These are phyloP conservation scores for Dromococcyx pavoninus DNA, from an alignment of 2,797 vertebrate genomes.

Conservation along the genomic window DNA sequence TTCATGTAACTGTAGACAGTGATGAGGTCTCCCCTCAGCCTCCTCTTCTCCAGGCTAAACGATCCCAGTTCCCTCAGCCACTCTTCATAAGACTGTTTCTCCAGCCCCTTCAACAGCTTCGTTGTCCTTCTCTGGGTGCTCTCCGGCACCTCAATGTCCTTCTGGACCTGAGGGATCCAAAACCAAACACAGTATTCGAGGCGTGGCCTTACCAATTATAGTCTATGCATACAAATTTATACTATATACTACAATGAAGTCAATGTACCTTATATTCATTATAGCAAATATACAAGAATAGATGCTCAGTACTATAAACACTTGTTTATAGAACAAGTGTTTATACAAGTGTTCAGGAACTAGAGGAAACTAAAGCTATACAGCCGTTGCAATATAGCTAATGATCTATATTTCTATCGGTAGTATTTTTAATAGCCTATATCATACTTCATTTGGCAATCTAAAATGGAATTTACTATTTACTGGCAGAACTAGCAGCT, in stretches of 20 bases:
- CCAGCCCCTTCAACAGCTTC: too few relatives aligned
- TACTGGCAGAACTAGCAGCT: background rate
- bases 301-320: background rate
- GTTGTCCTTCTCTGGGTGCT: too few relatives aligned
- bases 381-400: background rate
- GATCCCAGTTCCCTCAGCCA: too few relatives aligned
- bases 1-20: too few relatives aligned
- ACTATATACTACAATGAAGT: background rate
- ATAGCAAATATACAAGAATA: background rate
- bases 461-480: background rate
- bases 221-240: background rate
- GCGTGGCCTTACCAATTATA: too few relatives aligned
- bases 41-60: too few relatives aligned
- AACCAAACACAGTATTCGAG: too few relatives aligned
- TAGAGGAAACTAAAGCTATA: background rate
- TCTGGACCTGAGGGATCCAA: too few relatives aligned
- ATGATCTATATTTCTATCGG: background rate
- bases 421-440: conserved; percentile 11
- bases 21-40: too few relatives aligned
- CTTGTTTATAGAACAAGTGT: background rate
- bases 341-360: background rate
- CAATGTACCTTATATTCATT: background rate
- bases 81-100: too few relatives aligned
- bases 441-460: background rate
- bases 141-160: too few relatives aligned